Base-by-base conservation (phyloP, 2,888 invertebrate genomes). In the Platerodrilus igneus region DNA sequence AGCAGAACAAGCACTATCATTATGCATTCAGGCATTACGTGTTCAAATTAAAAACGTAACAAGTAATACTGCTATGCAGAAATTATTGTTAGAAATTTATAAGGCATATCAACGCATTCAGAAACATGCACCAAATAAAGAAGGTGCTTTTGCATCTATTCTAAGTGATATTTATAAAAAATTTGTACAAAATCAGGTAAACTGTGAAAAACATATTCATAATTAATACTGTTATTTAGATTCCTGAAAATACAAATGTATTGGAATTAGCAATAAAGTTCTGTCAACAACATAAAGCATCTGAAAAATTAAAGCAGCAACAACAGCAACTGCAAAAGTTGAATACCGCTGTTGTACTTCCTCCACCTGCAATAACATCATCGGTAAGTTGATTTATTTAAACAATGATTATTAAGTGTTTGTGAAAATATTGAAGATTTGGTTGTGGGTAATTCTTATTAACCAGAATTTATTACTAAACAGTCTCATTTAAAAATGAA, bases 1-100 rank as follows among this genome's bases (percentile, higher is more conserved):
- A 38, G 83, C 86, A 0, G 81, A 84, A 38, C 84, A 86, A 68
- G 88, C 92, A 0, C 75, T 86, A 45, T 78, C 80, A 0, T 74
- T 84, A 47, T 83, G 84, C 51, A 72, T 81, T 5, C 83, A 84
- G 59, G 80, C 83, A 20, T 66, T 86, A 45, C 75, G 82, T 46
- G 77, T 77, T 3, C 77, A 77, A 55, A 70, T 82, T 11, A 76
- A 77, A 21, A 62, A 66, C 27, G 56, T 71, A 41, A 60, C 60
- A 48, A 55, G 57, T 8, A 57, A 62, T 2, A 64, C 64, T 39
- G 59, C 65, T 17, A 62, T 61, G 51, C 67, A 67, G 5, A 69
- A 69, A 54, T 55, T 76, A n/a, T 58, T 79, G 16, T 60, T 76
- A 35, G 76, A 77, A 32, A 68, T 76, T 18, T 86, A 80, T 61